These are phyloP conservation scores for Unio pictorum DNA, from an alignment of 2,888 invertebrate genomes.

Conservation along the genomic window DNA sequence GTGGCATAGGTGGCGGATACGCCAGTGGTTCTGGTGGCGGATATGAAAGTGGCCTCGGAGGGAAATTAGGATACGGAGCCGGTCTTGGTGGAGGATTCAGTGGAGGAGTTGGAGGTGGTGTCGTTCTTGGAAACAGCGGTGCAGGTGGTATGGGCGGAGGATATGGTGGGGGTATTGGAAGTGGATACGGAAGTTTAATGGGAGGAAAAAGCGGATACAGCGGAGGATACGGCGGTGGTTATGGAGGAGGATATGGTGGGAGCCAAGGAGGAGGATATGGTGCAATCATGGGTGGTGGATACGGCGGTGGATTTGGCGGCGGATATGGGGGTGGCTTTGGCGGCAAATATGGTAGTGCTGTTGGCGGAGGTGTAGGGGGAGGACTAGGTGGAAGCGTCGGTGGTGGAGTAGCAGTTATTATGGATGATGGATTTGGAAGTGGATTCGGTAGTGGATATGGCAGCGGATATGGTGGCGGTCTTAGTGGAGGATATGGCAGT, in stretches of 20 bases:
- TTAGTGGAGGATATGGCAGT: too few relatives aligned
- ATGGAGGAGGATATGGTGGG: too few relatives aligned
- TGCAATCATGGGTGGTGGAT: not conserved
- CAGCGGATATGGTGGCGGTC: too few relatives aligned
- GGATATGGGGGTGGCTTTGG: conserved; percentile 2
- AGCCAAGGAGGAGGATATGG: conserved; percentile 5
- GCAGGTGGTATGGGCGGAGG: not conserved
- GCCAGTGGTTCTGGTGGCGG: not conserved
- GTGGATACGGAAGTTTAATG: conserved; percentile 1
- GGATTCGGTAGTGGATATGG: conserved; percentile 2
- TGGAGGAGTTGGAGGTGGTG: too few relatives aligned
- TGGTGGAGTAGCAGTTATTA: too few relatives aligned
- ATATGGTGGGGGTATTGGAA: conserved; percentile 2
- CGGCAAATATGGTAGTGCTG: not conserved
- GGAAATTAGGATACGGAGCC: too few relatives aligned
- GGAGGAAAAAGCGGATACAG: not conserved
- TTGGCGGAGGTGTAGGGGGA: conserved; percentile 3
- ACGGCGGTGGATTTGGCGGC: conserved; percentile 2
- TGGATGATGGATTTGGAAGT: not conserved
- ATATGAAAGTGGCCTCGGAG: not conserved
- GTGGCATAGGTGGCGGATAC: not conserved
- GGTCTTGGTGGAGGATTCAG: too few relatives aligned
- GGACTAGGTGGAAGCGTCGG: not conserved
- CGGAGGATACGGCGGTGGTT: not conserved
- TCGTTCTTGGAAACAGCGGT: too few relatives aligned